phyloP scores from a whole-genome alignment of 2,113 vertebrate genomes.

The Vireo altiloquus region DNA sequence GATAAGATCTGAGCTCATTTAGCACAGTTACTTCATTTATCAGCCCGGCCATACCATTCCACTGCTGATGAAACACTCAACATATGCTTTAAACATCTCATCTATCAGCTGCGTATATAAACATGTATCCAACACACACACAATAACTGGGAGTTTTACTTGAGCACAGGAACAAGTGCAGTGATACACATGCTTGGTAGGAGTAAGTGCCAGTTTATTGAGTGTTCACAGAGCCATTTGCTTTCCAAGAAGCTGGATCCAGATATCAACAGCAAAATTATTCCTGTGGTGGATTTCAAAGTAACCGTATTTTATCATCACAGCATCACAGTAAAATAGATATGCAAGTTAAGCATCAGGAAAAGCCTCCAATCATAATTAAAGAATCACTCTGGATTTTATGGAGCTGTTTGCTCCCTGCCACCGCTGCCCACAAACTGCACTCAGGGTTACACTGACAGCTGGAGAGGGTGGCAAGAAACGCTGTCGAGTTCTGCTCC shows the following conservation, averaged over 20 bases:
- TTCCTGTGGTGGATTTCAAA: background rate
- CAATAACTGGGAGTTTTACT: background rate
- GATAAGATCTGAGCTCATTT: background rate
- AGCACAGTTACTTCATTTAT: slow-evolving; percentile 30
- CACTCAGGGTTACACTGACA: background rate
- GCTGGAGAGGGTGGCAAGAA: background rate
- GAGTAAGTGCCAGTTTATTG: accelerated
- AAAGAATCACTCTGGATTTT: background rate
- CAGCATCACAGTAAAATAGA: background rate
- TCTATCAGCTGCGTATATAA: background rate
- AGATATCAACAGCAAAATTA: background rate
- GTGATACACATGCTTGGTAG: background rate
- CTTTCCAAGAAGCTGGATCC: background rate
- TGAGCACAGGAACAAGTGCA: background rate
- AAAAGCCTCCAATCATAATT: background rate
- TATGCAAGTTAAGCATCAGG: background rate
- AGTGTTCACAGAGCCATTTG: background rate
- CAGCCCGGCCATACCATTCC: background rate
- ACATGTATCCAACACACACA: background rate
- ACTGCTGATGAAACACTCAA: background rate
- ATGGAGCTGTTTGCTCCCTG: background rate
- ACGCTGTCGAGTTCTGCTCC: accelerated
- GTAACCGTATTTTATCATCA: background rate
- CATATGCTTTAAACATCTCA: background rate
- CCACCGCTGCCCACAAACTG: background rate